Conservation (phyloP, 2,888 invertebrate species). For the Agrenia bidenticulata region DNA sequence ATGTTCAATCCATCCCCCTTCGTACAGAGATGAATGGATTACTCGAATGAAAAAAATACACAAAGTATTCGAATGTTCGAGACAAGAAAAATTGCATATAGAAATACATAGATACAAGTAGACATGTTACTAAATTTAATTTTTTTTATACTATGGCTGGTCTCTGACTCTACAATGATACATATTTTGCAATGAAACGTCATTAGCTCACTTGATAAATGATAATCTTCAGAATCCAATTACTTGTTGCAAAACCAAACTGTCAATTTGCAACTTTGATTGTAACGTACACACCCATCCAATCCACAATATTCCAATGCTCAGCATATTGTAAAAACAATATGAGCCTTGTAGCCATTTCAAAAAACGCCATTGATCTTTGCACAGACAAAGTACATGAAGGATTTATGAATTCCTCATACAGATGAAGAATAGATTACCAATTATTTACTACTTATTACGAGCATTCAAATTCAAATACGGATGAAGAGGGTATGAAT, state of each 20-base stretch:
- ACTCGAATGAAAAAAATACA: too few species aligned
- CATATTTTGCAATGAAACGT: constrained; percentile 3
- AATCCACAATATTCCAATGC: background rate
- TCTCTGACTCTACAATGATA: background rate
- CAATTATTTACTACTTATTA: too few species aligned
- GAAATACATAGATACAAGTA: background rate
- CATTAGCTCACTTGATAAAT: constrained; percentile 10
- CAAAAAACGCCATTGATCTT: too few species aligned
- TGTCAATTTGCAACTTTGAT: constrained; percentile 16
- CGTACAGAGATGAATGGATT: constrained; percentile 10
- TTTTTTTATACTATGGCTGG: too few species aligned
- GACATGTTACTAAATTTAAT: background rate
- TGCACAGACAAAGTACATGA: too few species aligned
- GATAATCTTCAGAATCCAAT: constrained; percentile 16
- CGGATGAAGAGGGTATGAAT: too few species aligned
- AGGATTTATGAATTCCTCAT: too few species aligned
- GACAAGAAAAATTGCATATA: constrained; percentile 1
- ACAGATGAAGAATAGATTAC: too few species aligned
- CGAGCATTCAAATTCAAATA: too few species aligned
- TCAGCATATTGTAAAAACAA: too few species aligned
- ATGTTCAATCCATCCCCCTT: background rate
- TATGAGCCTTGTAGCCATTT: too few species aligned
- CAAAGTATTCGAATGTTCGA: too few species aligned
- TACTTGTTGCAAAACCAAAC: constrained; percentile 7
- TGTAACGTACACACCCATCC: constrained; percentile 1